These are phyloP conservation scores for Brevimyrus niger DNA, from an alignment of 2,113 vertebrate genomes.

Conservation along the genomic window DNA sequence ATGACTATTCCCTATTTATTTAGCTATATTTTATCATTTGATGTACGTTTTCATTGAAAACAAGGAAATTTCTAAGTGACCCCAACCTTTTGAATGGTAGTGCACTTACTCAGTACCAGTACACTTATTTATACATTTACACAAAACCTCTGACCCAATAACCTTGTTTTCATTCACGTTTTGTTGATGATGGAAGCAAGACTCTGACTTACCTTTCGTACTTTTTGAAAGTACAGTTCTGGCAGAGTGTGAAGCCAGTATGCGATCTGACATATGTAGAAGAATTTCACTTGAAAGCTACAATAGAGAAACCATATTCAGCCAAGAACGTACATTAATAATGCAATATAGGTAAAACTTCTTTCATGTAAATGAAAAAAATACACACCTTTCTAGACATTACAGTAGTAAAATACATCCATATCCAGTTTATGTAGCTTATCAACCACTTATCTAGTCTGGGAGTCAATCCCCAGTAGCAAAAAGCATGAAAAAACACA, in stretches of 20 bases:
- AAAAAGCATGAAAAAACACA: not conserved
- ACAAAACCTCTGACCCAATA: not conserved
- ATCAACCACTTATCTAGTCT: not conserved
- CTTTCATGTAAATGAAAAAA: not conserved
- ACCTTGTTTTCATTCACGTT: not conserved
- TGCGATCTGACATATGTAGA: constrained; percentile 80
- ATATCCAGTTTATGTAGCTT: not conserved
- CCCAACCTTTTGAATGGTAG: too few species aligned
- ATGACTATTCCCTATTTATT: too few species aligned
- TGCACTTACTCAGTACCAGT: not conserved
- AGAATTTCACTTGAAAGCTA: constrained; percentile 82
- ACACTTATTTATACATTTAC: not conserved
- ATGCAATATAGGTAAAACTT: not conserved
- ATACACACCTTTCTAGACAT: not conserved
- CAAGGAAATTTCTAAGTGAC: too few species aligned
- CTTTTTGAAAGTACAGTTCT: constrained; percentile 76
- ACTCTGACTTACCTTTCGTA: constrained; percentile 60
- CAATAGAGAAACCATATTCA: constrained; percentile 21
- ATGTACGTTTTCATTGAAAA: too few species aligned
- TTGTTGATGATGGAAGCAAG: not conserved
- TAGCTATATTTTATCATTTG: too few species aligned
- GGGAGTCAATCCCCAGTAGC: not conserved
- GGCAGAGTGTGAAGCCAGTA: constrained; percentile 77
- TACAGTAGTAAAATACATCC: not conserved
- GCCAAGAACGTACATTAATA: not conserved